Evolutionary conservation across 2,888 invertebrate species (phyloP).

Genomic region (Drosophila mulleri): DNA sequence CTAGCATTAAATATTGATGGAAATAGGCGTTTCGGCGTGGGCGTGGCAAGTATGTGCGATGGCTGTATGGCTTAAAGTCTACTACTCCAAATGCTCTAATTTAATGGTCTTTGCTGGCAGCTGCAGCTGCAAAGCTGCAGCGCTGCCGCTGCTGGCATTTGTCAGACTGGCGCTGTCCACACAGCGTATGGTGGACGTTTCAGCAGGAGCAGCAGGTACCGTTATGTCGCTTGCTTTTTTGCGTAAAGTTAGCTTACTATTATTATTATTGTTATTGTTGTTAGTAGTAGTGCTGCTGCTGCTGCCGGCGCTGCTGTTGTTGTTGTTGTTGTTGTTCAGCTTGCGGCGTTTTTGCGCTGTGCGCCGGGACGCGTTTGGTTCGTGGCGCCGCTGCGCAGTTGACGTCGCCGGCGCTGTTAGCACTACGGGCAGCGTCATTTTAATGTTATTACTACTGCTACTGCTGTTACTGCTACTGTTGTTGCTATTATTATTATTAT

Average conservation of each 20-base stretch:
- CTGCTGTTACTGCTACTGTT: conserved; percentile 50
- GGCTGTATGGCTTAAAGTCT: conserved; percentile 31
- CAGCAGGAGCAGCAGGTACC: conserved; percentile 42
- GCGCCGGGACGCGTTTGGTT: conserved; percentile 23
- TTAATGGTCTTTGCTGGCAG: conserved; percentile 77
- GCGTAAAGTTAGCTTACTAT: conserved; percentile 15
- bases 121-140: conserved; percentile 40
- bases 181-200: conserved; percentile 69
- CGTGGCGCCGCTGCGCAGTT: conserved; percentile 26
- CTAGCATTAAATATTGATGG: conserved; percentile 7
- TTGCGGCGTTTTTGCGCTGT: conserved; percentile 63
- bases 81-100: conserved; percentile 78
- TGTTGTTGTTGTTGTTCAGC: conserved; percentile 34
- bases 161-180: conserved; percentile 68
- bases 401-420: conserved; percentile 46
- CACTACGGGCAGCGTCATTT: conserved; percentile 73
- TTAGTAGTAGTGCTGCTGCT: neutral
- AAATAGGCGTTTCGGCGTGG: neutral
- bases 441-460: conserved; percentile 37
- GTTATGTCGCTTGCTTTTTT: conserved; percentile 26
- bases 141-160: conserved; percentile 22
- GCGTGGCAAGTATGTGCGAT: conserved; percentile 24
- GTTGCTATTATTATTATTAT: conserved; percentile 44
- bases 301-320: neutral
- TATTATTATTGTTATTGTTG: conserved; percentile 3